Evolutionary conservation across 2,797 vertebrate genomes (phyloP), one percentile per base, ranked within the genome.

Genomic region (Cirrhinus mrigala): DNA sequence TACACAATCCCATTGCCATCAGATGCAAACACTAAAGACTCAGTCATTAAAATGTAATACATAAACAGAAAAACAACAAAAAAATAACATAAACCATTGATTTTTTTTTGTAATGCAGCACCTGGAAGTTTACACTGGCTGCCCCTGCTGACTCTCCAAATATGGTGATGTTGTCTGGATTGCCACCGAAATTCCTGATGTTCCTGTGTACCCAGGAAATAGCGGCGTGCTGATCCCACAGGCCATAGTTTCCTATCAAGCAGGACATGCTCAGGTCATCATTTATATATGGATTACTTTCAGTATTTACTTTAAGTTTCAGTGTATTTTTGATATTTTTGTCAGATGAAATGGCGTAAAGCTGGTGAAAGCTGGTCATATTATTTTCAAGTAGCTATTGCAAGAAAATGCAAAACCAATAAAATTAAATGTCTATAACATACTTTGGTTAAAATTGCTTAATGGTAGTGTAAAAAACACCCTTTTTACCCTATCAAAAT

Each of bases 161-260:
- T 89, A 99, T 0, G n/a, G 98, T 99, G 90, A 99, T 94, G 91
- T 96, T 99, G 84, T 95, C 68, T 0, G 98, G 96, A 92, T 99
- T 95, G 8, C 98, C 98, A 4, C 98, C 98, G 7, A 99, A 99
- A 22, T 93, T 93, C 0, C 84, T 95, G 81, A 99, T 99, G 92
- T 99, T 99, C 88, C 97, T 96, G 95, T 98, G 94, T 76, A 99
- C 98, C 98, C 98, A 99, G 1, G 96, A 93, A 0, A 99, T 98
- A 87, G 97, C 98, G 73, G 97, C 95, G 0, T 99, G 97, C 95
- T 99, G 98, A 87, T 99, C 98, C 95, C 97, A 96, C 70, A 99
- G 94, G 4, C 97, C 98, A 0, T 96, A 99, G 92, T 99, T 99
- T 84, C 98, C 98, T 99, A 91, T 60, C 0, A 0, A 27, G 0